A percentile compares a stretch with the other conserved stretches of the same genome.
These are phyloP conservation scores for Zaprionus ghesquierei DNA, from an alignment of 1,140 invertebrate genomes.

Conservation along the genomic window DNA sequence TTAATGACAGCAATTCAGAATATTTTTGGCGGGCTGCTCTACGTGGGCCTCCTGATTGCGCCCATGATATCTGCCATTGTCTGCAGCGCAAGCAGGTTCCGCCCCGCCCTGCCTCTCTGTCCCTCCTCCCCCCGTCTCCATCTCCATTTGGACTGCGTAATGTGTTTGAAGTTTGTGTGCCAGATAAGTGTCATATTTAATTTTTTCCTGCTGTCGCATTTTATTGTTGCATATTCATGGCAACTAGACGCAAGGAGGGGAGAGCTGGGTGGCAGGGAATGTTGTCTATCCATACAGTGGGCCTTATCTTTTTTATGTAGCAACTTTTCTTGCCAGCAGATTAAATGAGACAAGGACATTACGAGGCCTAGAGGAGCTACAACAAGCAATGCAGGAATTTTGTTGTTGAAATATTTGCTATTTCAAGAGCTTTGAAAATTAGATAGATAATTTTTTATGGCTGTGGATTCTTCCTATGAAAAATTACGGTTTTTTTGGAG, in stretches of 20 bases:
- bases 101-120: not conserved
- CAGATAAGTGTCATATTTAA: constrained; percentile 75
- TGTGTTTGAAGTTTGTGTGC: constrained; percentile 59
- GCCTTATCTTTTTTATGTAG: constrained; percentile 70
- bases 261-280: not conserved
- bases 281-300: not conserved
- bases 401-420: not conserved
- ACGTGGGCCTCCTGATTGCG: constrained; percentile 53
- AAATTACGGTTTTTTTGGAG: no score
- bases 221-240: constrained; percentile 74
- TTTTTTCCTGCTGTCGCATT: constrained; percentile 54
- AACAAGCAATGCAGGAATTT: not conserved
- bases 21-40: constrained; percentile 33
- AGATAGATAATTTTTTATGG: not conserved
- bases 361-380: constrained; percentile 6
- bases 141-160: constrained; percentile 17
- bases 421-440: not conserved
- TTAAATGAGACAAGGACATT: constrained; percentile 18
- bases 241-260: constrained; percentile 1
- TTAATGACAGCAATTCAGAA: constrained; percentile 82
- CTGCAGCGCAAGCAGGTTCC: constrained; percentile 14
- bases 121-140: not conserved
- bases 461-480: no score
- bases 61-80: constrained; percentile 67
- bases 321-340: constrained; percentile 50